These are phyloP conservation scores for Rhabdomys pumilio DNA, from an alignment of 2,797 vertebrate genomes.

Conservation along the genomic window DNA sequence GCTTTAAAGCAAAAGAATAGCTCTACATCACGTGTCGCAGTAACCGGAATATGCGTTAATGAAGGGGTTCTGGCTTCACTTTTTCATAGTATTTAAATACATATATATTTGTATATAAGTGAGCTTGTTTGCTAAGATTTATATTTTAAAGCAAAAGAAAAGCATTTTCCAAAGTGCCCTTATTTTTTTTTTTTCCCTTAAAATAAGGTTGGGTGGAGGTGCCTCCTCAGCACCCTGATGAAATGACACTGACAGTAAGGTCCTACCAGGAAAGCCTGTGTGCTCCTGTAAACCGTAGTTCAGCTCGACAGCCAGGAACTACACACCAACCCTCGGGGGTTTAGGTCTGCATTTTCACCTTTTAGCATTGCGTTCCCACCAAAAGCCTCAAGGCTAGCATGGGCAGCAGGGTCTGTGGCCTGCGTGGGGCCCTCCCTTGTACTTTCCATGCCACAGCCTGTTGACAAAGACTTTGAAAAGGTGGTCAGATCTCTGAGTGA, in stretches of 20 bases:
- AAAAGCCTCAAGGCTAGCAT: neutral
- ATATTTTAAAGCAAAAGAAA: slow-evolving; percentile 58
- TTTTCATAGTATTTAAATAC: slow-evolving; percentile 31
- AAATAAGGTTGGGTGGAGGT: neutral
- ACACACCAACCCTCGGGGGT: neutral
- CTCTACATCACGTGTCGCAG: slow-evolving; percentile 25
- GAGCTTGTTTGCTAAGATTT: slow-evolving; percentile 35
- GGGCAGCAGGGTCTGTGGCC: neutral
- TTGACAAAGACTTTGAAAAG: neutral
- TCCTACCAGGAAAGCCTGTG: neutral
- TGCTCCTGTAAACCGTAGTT: neutral
- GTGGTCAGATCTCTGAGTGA: neutral
- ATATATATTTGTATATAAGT: slow-evolving; percentile 50
- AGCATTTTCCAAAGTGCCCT: slow-evolving; percentile 37
- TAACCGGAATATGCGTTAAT: slow-evolving; percentile 52
- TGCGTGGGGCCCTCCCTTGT: neutral
- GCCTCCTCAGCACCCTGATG: neutral
- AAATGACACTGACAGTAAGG: neutral
- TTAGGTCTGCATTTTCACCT: neutral
- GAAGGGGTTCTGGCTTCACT: slow-evolving; percentile 12
- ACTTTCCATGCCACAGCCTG: neutral
- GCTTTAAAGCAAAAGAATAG: slow-evolving; percentile 45
- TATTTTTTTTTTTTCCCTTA: slow-evolving; percentile 41
- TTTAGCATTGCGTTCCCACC: neutral
- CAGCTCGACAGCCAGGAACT: neutral